Percentiles rank a stretch among this genome's conserved stretches.
Conservation (phyloP, 2,113 vertebrate genomes). For the Mionectes macconnelli region DNA sequence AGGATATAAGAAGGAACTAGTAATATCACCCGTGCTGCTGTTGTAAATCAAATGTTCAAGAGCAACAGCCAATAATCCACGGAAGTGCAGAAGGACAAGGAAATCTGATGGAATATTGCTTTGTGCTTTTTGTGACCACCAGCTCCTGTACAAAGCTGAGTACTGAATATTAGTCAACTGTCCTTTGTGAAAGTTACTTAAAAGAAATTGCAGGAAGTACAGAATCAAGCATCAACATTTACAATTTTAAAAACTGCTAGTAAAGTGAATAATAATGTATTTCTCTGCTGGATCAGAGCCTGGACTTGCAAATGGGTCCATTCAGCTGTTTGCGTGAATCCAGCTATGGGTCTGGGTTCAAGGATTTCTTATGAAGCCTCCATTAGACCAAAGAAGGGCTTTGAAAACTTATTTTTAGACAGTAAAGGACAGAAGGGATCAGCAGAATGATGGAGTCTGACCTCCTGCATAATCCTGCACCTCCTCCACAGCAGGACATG, state of each 20-base stretch:
- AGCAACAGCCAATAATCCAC: neutral
- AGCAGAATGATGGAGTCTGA: constrained; percentile 33
- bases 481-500: constrained; percentile 44
- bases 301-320: neutral
- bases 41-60: neutral
- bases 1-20: neutral
- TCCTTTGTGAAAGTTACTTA: constrained; percentile 16
- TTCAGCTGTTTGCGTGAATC: neutral
- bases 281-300: neutral
- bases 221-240: neutral
- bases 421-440: constrained; percentile 41
- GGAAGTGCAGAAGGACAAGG: neutral
- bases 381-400: constrained; percentile 9
- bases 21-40: neutral
- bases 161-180: neutral
- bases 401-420: constrained; percentile 55
- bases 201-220: neutral
- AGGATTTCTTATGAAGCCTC: constrained; percentile 10
- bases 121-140: neutral
- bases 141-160: neutral
- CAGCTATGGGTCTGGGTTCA: neutral
- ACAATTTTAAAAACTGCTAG: neutral
- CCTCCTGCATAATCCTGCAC: constrained; percentile 41
- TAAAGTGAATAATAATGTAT: neutral
- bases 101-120: constrained; percentile 8